Base-by-base conservation (phyloP, 2,888 invertebrate genomes). In the Brachypalpus laphriformis region DNA sequence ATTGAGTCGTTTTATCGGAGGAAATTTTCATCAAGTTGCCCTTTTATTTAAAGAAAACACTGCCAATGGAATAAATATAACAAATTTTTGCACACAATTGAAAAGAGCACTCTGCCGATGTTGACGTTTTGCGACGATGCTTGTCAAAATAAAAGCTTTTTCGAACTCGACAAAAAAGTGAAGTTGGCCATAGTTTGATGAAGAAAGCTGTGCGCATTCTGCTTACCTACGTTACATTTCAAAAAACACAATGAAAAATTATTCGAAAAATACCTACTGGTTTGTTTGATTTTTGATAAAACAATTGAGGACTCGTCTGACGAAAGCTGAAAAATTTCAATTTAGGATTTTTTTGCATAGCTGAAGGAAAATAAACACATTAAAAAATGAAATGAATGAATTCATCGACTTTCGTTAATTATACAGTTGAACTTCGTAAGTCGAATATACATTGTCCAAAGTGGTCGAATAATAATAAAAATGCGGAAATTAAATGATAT, bases 91-190 rank as follows among this genome's bases (percentile, higher is more conserved):
- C 76, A 71, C 47, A 82, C n/a, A 34, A 31, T 25, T 61, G 22
- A 56, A 31, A 59, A 3, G 28, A 8, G 28, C 54, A 63, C 59
- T 37, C 56, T 18, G 31, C 61, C 18, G 34, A 45, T 78, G 70
- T 82, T 82, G 82, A 82, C 82, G 57, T 82, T 82, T 82, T 45
- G 45, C 11, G 8, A 57, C 8, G 65, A 66, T 75, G 66, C 66
- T 66, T 75, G 75, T 75, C 75, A 71, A 68, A 51, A 18, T 22
- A 7, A 25, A 25, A 40, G 45, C 56, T 66, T 57, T 16, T 18
- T n/a, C 47, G 47, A 51, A 18, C 20, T 37, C 5, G 0, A 40
- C 2, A 37, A 4, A 42, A 7, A 5, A n/a, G 11, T 49, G 80
- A 81, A 77, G 77, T 61, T 54, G 28, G 70, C 0, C 22, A 25